phyloP scores from a whole-genome alignment of 92 coral and sea anemone species.

The Hydrozoanthus gracilis region DNA sequence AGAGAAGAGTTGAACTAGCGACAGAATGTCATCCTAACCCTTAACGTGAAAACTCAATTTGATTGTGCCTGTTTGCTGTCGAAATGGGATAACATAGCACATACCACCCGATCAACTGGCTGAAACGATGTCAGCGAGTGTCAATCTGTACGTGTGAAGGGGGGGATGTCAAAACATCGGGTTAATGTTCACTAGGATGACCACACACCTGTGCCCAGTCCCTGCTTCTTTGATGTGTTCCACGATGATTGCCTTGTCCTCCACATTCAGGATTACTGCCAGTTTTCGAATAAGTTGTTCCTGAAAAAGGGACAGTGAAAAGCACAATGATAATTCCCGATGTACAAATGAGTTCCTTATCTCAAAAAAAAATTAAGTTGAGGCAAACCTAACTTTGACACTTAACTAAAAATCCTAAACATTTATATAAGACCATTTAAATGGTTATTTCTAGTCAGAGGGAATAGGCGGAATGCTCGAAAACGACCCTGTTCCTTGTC shows the following conservation, averaged over 20 bases:
- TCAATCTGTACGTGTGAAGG: not conserved
- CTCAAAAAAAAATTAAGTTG: no score
- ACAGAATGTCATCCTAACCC: not conserved
- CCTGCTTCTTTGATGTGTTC: constrained; percentile 97
- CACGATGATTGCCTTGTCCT: constrained; percentile 89
- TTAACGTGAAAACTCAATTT: no score
- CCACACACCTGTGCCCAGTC: constrained; percentile 90
- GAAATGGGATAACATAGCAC: not conserved
- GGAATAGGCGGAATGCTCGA: no score
- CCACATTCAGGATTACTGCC: constrained; percentile 91
- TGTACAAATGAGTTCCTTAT: no score
- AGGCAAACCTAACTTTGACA: no score
- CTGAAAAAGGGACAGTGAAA: constrained; percentile 40
- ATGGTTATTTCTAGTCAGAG: no score
- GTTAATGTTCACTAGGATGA: not conserved
- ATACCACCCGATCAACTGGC: not conserved
- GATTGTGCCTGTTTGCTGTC: no score
- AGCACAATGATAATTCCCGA: no score
- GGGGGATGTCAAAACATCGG: not conserved
- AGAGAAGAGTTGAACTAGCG: not conserved
- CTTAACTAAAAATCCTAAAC: no score
- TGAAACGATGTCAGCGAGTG: no score
- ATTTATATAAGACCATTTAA: no score
- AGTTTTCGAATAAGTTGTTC: constrained; percentile 96
- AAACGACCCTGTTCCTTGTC: no score